Evolutionary conservation across 2,113 vertebrate species (phyloP), one percentile per base, ranked within the genome.

Genomic region (Theropithecus gelada): DNA sequence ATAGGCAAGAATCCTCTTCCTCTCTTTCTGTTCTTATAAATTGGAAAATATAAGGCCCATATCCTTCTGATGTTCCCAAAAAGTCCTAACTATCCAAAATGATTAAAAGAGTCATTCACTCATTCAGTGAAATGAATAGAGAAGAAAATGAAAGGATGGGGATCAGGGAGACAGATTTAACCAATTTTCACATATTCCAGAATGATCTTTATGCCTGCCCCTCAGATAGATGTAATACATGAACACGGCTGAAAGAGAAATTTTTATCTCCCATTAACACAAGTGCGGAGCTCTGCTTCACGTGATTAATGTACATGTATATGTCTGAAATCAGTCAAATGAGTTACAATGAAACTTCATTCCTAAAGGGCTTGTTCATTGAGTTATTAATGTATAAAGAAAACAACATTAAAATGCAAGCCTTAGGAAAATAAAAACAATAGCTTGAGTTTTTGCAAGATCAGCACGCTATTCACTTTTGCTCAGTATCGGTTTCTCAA

Each of bases 351-450:
- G 30, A 55, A 96, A 89, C 14, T 95, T 92, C 18, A 86, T 85
- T 89, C 75, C 30, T 61, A 45, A 78, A 97, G 57, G 40, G 48
- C 7, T 93, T 97, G 5, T 64, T 96, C 30, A 92, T 8, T 89
- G 45, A 91, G 38, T 68, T 89, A 30, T 76, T 38, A 61, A 23
- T 80, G 35, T 66, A 86, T 72, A 89, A 94, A 92, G 64, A 83
- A 85, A 89, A 93, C 4, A 76, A 84, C 0, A 48, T 43, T 68
- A 61, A 93, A 68, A 75, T 72, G 14, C 38, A 66, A 35, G 10
- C 72, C 52, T 61, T 22, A 72, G 11, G 50, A 81, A 93, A 66
- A 82, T 8, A 72, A 64, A 52, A 81, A 70, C 43, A 78, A 32
- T 72, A 80, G 59, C 68, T 52, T 70, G 9, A 50, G 3, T 59